phyloP scores from a whole-genome alignment of 2,113 vertebrate genomes.

The Piprites chloris region DNA sequence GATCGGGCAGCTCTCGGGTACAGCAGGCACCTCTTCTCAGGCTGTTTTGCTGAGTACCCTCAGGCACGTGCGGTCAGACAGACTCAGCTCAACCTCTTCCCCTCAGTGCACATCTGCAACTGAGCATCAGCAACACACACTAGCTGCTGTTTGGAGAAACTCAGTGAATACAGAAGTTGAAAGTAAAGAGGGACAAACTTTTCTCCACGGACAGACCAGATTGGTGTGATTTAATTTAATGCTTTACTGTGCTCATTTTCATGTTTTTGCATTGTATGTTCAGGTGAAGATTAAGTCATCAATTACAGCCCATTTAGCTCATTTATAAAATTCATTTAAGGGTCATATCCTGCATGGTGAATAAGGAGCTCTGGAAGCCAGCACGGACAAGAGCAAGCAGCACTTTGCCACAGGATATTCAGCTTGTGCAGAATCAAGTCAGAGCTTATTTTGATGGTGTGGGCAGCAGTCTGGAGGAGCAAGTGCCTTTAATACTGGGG shows the following conservation, averaged over 20 bases:
- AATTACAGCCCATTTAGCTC: constrained; percentile 45
- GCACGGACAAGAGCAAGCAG: neutral
- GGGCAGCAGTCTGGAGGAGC: neutral
- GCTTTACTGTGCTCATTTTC: neutral
- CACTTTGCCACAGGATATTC: neutral
- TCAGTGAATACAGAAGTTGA: neutral
- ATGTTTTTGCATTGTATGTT: constrained; percentile 1
- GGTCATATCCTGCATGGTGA: neutral
- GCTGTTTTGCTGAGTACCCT: neutral
- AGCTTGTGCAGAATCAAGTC: neutral
- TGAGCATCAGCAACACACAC: neutral
- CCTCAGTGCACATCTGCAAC: neutral
- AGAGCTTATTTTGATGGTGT: neutral
- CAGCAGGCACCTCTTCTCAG: constrained; percentile 3
- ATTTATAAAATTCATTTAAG: constrained; percentile 49
- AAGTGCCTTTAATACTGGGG: neutral
- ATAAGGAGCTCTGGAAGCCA: neutral
- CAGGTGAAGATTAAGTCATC: constrained; percentile 19
- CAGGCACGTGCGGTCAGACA: neutral
- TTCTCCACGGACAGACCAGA: neutral
- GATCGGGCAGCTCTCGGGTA: neutral
- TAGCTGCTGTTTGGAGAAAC: neutral
- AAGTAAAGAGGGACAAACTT: neutral
- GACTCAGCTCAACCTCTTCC: neutral
- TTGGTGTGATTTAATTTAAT: neutral